phyloP scores from a whole-genome alignment of 2,888 invertebrate species.

The Girardia tigrina region DNA sequence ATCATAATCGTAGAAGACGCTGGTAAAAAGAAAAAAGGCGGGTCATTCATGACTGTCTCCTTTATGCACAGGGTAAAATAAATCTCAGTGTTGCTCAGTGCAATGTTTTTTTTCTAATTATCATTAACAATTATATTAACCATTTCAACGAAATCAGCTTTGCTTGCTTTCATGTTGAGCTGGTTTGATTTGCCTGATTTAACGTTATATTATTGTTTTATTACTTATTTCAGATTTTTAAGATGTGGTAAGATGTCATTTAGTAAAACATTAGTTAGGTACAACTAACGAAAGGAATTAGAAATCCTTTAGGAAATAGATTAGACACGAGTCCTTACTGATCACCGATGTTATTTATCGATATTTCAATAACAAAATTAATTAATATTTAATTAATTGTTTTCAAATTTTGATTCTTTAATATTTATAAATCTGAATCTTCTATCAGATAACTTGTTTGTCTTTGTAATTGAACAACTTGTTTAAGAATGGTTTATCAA shows the following conservation, averaged over 20 bases:
- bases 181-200: neutral
- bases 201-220: neutral
- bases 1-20: conserved; percentile 1
- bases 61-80: conserved; percentile 73
- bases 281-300: neutral
- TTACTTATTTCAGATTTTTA: neutral
- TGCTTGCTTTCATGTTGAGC: conserved; percentile 3
- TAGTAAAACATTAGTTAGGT: neutral
- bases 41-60: conserved; percentile 93
- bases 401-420: too few relatives aligned
- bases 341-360: too few relatives aligned
- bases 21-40: conserved; percentile 87
- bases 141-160: neutral
- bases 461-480: too few relatives aligned
- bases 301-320: neutral
- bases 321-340: too few relatives aligned
- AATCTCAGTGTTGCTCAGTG: neutral
- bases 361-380: too few relatives aligned
- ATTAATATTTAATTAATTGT: too few relatives aligned
- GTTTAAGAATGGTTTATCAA: too few relatives aligned
- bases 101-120: neutral
- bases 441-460: too few relatives aligned
- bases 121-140: neutral
- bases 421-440: too few relatives aligned
- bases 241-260: neutral